phyloP scores from a whole-genome alignment of 2,797 vertebrate species.

The Hoplostethus mediterraneus region DNA sequence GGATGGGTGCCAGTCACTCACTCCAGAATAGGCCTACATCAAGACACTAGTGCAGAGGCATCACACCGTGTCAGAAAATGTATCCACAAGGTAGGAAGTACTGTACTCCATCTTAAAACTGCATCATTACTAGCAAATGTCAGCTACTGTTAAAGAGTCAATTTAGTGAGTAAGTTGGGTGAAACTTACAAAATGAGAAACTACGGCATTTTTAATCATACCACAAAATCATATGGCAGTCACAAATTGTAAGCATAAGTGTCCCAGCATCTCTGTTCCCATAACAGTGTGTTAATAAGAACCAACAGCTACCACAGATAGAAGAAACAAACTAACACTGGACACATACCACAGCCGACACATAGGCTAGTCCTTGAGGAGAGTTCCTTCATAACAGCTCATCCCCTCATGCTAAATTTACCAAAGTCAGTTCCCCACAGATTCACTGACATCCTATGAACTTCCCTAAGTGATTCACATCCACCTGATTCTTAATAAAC shows the following conservation, averaged over 20 bases:
- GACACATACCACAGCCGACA: constrained; percentile 64
- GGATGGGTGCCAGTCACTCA: constrained; percentile 41
- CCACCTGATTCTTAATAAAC: constrained; percentile 56
- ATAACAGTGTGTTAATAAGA: constrained; percentile 52
- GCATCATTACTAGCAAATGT: not conserved
- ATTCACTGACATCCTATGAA: constrained; percentile 64
- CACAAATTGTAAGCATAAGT: not conserved
- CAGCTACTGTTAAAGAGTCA: not conserved
- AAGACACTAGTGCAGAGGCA: constrained; percentile 3
- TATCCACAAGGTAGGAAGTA: not conserved
- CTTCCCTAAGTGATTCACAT: constrained; percentile 64
- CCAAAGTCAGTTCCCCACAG: constrained; percentile 68
- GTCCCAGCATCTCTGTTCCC: constrained; percentile 37
- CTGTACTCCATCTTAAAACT: not conserved
- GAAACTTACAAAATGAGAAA: not conserved
- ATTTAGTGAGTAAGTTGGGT: constrained; percentile 5
- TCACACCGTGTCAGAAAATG: not conserved
- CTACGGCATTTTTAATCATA: not conserved
- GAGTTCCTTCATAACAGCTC: constrained; percentile 38
- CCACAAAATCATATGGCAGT: not conserved
- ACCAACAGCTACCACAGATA: constrained; percentile 53
- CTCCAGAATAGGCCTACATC: constrained; percentile 20
- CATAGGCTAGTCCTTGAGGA: constrained; percentile 57
- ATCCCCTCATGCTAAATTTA: constrained; percentile 75
- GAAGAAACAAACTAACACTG: constrained; percentile 53